phyloP scores from a whole-genome alignment of 2,113 vertebrate species.

The Callorhinus ursinus region DNA sequence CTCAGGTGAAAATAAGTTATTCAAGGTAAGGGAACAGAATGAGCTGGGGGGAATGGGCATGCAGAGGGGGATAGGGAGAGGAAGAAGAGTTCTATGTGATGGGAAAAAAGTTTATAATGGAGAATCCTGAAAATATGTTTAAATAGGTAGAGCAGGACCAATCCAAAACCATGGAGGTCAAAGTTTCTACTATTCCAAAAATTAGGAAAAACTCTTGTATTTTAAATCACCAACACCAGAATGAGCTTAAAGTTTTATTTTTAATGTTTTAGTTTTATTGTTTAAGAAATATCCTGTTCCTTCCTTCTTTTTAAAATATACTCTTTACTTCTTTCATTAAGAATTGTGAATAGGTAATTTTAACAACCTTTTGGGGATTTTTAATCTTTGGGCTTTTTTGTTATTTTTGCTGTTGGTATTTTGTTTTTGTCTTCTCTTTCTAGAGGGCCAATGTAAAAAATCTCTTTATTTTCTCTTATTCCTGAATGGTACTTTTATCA shows the following conservation, averaged over 20 bases:
- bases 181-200: not conserved
- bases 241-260: not conserved
- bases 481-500: not conserved
- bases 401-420: not conserved
- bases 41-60: not conserved
- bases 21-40: not conserved
- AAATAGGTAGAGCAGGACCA: not conserved
- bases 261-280: not conserved
- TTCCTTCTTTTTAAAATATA: not conserved
- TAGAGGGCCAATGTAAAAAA: not conserved
- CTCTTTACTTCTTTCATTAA: not conserved
- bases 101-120: not conserved
- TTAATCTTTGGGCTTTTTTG: not conserved
- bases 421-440: not conserved
- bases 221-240: not conserved
- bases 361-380: not conserved
- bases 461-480: not conserved
- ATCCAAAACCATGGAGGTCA: not conserved
- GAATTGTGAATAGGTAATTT: not conserved
- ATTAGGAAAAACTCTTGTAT: not conserved
- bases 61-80: not conserved
- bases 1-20: not conserved
- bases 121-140: not conserved
- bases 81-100: not conserved
- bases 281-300: not conserved